phyloP scores from a whole-genome alignment of 2,888 invertebrate genomes.

The Melanostoma mellinum region DNA sequence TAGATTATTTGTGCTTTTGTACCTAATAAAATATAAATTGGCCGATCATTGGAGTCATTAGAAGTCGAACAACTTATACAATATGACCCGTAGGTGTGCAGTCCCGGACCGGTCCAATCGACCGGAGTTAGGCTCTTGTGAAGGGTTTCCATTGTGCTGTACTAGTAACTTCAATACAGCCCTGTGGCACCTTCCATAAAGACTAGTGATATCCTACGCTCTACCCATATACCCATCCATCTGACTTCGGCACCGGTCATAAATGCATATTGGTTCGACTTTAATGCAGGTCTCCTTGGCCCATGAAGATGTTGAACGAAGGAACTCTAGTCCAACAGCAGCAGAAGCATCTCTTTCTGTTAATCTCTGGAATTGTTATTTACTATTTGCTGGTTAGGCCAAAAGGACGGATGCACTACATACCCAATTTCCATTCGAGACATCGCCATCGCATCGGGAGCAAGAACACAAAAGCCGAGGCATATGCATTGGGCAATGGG shows the following conservation, averaged over 20 bases:
- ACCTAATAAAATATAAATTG: conserved; percentile 72
- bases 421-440: conserved; percentile 67
- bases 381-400: conserved; percentile 40
- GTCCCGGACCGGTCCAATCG: not conserved
- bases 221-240: conserved; percentile 52
- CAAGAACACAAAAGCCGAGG: conserved; percentile 24
- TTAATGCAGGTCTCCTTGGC: conserved; percentile 40
- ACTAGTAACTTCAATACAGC: not conserved
- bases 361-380: conserved; percentile 71
- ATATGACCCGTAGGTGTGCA: conserved; percentile 33
- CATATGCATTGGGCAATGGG: conserved; percentile 36
- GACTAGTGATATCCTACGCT: conserved; percentile 23
- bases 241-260: conserved; percentile 4
- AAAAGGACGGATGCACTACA: conserved; percentile 62
- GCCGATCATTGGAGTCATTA: conserved; percentile 67
- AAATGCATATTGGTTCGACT: conserved; percentile 53
- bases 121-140: not conserved
- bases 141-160: too few relatives aligned
- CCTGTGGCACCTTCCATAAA: not conserved
- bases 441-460: conserved; percentile 44
- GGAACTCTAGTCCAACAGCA: not conserved
- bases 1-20: conserved; percentile 66
- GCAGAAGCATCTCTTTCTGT: conserved; percentile 49
- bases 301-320: conserved; percentile 59
- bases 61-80: conserved; percentile 46